phyloP scores from a whole-genome alignment of 1,140 invertebrate genomes.

The Apis laboriosa region DNA sequence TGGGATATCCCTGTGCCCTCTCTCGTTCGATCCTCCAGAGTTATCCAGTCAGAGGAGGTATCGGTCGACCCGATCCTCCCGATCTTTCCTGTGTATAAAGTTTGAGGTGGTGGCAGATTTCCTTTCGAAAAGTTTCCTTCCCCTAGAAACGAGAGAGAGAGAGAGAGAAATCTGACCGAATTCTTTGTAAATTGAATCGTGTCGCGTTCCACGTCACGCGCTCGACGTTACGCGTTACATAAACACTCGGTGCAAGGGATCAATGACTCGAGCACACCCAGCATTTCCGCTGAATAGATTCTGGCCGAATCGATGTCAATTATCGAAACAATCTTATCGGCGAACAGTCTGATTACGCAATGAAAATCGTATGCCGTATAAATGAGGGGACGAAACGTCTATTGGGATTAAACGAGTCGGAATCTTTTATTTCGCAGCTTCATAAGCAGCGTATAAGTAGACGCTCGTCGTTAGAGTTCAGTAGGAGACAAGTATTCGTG shows the following conservation, averaged over 20 bases:
- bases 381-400: too few species aligned
- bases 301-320: constrained; percentile 18
- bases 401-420: too few species aligned
- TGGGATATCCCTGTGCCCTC: not conserved
- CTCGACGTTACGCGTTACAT: constrained; percentile 42
- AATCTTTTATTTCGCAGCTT: not conserved
- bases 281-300: constrained; percentile 36
- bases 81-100: not conserved
- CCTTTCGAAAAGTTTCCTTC: not conserved
- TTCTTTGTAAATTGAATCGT: constrained; percentile 16
- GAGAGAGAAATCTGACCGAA: not conserved
- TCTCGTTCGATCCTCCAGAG: not conserved
- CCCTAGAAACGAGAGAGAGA: too few species aligned
- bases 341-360: too few species aligned
- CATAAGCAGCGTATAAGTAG: too few species aligned
- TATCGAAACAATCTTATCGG: not conserved
- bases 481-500: not conserved
- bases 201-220: constrained; percentile 14
- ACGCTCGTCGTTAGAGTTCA: not conserved
- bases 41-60: not conserved
- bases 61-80: not conserved
- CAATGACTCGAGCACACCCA: constrained; percentile 49
- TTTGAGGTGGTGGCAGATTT: not conserved
- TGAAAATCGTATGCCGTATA: too few species aligned
- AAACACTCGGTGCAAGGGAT: constrained; percentile 45